Percentiles rank a stretch among this genome's conserved stretches.
phyloP scores from a whole-genome alignment of 1,140 invertebrate genomes.

The Eubasilissa regina region DNA sequence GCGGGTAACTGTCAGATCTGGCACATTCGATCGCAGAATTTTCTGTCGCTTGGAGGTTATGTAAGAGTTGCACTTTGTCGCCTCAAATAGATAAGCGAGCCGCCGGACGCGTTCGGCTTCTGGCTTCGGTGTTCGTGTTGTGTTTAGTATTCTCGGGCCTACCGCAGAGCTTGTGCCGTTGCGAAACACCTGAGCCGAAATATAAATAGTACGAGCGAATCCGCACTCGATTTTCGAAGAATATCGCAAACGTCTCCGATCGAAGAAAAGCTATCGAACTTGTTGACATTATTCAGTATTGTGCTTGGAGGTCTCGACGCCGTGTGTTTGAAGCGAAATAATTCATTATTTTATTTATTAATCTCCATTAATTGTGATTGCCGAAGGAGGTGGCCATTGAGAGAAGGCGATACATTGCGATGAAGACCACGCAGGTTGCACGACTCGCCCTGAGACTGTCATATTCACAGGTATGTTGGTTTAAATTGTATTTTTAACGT shows the following conservation, averaged over 20 bases:
- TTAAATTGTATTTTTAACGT: not conserved
- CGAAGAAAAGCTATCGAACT: not conserved
- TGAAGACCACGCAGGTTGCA: slow-evolving; percentile 57
- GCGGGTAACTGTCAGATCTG: not conserved
- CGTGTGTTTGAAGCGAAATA: not conserved
- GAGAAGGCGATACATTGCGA: slow-evolving; percentile 37
- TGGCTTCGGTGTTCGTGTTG: not conserved
- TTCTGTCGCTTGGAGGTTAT: slow-evolving; percentile 15
- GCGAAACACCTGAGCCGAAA: not conserved
- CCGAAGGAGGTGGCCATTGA: slow-evolving; percentile 34
- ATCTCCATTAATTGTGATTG: slow-evolving; percentile 18
- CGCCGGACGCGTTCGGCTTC: not conserved
- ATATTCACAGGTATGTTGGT: slow-evolving; percentile 50
- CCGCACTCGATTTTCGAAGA: not conserved
- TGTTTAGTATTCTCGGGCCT: slow-evolving; percentile 28
- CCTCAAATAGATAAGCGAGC: slow-evolving; percentile 29
- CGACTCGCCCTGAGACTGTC: slow-evolving; percentile 55
- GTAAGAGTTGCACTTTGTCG: slow-evolving; percentile 23
- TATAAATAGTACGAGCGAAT: not conserved
- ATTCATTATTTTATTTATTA: slow-evolving; percentile 6
- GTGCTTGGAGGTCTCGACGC: not conserved
- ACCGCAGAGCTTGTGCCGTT: not conserved
- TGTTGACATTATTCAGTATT: not conserved
- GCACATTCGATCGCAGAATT: not conserved
- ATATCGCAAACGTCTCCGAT: not conserved